Base-by-base conservation (phyloP, 2,797 vertebrate genomes). In the Synaphobranchus kaupii region DNA sequence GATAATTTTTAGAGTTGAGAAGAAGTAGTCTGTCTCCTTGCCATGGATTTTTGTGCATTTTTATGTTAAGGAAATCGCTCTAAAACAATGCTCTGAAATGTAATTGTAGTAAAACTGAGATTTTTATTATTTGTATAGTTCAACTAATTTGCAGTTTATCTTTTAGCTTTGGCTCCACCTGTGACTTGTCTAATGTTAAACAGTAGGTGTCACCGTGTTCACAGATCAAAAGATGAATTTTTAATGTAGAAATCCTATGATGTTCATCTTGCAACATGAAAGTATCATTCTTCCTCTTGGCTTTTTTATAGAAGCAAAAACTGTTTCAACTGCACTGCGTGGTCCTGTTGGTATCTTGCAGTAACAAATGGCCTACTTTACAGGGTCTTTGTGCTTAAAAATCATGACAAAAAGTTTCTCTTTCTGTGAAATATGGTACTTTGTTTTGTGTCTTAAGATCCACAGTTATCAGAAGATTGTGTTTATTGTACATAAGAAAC, bases 121-220 rank as follows among this genome's bases (percentile, higher is more conserved):
- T 71, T 71, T 34, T 31, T 31, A 71, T 71, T 34, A 63, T n/a
- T 71, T 71, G 3, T 28, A n/a, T 13, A 71, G 66, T 28, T 28
- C 6, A 10, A 25, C 58, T 22, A 60, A 63, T 71, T 71, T 28
- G 13, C 31, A 28, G 28, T 63, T 39, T 34, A 17, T 20, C 4
- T 39, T 78, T 71, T 4, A 76, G 6, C 68, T 3, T 13, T 31
- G n/a, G 28, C 34, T 28, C 34, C 58, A 25, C 31, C 22, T 58
- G 52, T 88, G 68, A 76, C 52, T n/a, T 88, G 68, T 73, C 52
- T n/a, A 39, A 39, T 86, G 78, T 73, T 60, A 39, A 89, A 89
- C 85, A 88, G 83, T 71, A 88, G 89, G 48, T 83, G 87, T 89
- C 85, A 78, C 50, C 44, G 60, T 86, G 28, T 88, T 83, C 78